Percentiles rank a stretch among this genome's conserved stretches.
These are phyloP conservation scores for Psilanteris sp. DNA, from an alignment of 1,140 invertebrate genomes.

Conservation along the genomic window DNA sequence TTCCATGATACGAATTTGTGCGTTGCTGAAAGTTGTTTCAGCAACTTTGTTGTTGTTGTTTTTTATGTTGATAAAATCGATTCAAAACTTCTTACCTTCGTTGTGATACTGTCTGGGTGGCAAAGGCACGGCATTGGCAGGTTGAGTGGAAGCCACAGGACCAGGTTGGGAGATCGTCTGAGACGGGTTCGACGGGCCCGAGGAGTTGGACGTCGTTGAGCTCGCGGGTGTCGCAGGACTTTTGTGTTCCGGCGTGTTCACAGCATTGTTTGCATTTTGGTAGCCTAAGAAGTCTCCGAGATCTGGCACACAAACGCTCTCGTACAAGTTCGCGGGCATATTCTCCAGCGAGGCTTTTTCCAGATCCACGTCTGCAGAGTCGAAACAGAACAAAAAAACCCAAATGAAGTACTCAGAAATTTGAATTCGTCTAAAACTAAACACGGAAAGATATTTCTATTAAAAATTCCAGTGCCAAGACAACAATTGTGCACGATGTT, in stretches of 20 bases:
- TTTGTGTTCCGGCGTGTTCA: slow-evolving; percentile 75
- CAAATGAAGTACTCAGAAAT: too few relatives aligned
- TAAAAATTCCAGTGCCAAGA: too few relatives aligned
- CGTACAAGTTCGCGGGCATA: slow-evolving; percentile 85
- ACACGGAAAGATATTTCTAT: too few relatives aligned
- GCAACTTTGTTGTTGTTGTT: too few relatives aligned
- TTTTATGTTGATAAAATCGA: too few relatives aligned
- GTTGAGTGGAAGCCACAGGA: slow-evolving; percentile 50
- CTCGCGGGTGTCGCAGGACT: slow-evolving; percentile 75
- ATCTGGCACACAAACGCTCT: slow-evolving; percentile 89
- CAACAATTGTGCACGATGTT: too few relatives aligned
- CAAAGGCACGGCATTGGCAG: slow-evolving; percentile 65
- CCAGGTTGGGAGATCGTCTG: slow-evolving; percentile 43
- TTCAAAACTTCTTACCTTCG: slow-evolving; percentile 69
- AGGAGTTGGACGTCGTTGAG: slow-evolving; percentile 73
- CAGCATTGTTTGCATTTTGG: slow-evolving; percentile 75
- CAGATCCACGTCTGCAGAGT: slow-evolving; percentile 87
- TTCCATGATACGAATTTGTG: too few relatives aligned
- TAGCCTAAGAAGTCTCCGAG: slow-evolving; percentile 85
- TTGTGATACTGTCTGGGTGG: slow-evolving; percentile 74
- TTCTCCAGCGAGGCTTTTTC: slow-evolving; percentile 84
- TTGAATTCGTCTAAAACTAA: too few relatives aligned
- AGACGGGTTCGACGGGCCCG: slow-evolving; percentile 59
- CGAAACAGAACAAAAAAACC: too few relatives aligned
- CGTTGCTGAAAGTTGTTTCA: too few relatives aligned